Evolutionary conservation across 2,888 invertebrate species (phyloP).

Genomic region (Myopa testacea): DNA sequence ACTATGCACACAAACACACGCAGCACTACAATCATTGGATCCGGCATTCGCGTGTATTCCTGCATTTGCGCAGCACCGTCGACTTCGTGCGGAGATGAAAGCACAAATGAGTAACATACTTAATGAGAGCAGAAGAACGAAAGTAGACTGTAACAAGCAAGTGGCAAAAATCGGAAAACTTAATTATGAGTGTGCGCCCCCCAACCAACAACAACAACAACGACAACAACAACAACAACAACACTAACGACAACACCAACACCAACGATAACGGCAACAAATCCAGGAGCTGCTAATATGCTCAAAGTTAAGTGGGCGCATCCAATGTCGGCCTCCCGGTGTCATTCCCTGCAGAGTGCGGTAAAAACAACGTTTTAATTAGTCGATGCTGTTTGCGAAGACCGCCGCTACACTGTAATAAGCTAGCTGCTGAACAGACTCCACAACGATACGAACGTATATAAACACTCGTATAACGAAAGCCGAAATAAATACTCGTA

Average conservation of each 20-base stretch:
- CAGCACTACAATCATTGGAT: background rate
- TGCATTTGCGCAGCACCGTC: constrained; percentile 27
- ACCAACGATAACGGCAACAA: background rate
- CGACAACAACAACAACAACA: background rate
- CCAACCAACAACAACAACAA: constrained; percentile 10
- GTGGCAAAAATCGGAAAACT: background rate
- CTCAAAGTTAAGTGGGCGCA: background rate
- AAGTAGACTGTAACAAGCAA: background rate
- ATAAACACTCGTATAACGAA: no score
- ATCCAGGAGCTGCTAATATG: constrained; percentile 16
- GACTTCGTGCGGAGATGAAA: background rate
- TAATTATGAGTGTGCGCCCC: background rate
- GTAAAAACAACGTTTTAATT: constrained; percentile 37
- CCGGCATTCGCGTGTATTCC: background rate
- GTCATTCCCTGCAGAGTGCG: constrained; percentile 40
- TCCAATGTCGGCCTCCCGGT: background rate
- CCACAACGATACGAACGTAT: no score
- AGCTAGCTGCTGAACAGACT: no score
- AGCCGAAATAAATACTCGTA: no score
- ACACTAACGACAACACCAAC: background rate
- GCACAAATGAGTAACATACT: background rate
- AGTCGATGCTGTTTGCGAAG: background rate
- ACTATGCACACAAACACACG: background rate
- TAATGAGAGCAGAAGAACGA: constrained; percentile 18
- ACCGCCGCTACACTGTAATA: background rate